phyloP scores from a whole-genome alignment of 92 coral and sea anemone genomes.

The Galaxea fascicularis region DNA sequence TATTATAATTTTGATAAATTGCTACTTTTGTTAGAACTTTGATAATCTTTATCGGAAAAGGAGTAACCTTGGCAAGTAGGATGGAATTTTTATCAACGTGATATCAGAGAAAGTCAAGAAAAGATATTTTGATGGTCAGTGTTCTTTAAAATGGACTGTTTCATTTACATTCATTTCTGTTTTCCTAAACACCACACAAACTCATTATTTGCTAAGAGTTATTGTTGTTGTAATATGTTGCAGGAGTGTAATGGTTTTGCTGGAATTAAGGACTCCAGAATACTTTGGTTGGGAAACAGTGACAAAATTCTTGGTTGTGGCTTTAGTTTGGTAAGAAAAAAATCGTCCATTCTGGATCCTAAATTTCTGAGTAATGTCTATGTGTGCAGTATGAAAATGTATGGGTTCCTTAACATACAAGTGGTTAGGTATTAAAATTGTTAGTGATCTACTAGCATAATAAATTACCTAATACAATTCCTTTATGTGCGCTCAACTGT shows the following conservation, averaged over 20 bases:
- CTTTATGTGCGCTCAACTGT: too few species aligned
- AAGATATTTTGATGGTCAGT: too few species aligned
- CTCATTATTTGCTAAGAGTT: neutral
- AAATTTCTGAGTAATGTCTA: too few species aligned
- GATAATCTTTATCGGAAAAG: neutral
- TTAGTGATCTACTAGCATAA: too few species aligned
- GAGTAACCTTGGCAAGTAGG: neutral
- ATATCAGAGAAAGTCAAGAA: too few species aligned
- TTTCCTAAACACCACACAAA: neutral
- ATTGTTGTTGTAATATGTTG: neutral
- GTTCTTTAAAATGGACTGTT: too few species aligned
- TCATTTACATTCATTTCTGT: neutral
- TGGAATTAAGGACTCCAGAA: slow-evolving; percentile 86
- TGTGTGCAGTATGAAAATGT: neutral
- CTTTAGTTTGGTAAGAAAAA: slow-evolving; percentile 69
- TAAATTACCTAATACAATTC: too few species aligned
- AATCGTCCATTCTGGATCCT: neutral
- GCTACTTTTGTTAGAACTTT: too few species aligned
- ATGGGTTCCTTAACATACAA: neutral
- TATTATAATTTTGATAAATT: neutral
- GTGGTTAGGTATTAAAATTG: too few species aligned
- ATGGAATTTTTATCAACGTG: too few species aligned
- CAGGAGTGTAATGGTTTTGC: slow-evolving; percentile 85
- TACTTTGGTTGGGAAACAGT: slow-evolving; percentile 85
- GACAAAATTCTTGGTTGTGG: slow-evolving; percentile 84